Conservation (phyloP, 2,797 vertebrate genomes). For the Microcaecilia unicolor region DNA sequence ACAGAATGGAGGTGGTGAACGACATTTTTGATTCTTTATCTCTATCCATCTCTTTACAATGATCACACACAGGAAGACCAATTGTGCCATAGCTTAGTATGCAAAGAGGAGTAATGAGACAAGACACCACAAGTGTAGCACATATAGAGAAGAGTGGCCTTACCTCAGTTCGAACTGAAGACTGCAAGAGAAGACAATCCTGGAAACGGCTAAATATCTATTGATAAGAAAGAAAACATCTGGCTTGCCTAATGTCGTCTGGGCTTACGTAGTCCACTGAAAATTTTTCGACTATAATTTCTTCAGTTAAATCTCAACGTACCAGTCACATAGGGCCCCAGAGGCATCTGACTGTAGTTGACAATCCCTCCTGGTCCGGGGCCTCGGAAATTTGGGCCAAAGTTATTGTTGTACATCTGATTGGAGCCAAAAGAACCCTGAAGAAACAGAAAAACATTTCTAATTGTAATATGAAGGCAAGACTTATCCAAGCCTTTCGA, state of each 20-base stretch:
- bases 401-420: constrained; percentile 84
- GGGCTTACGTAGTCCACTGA: neutral
- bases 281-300: neutral
- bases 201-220: constrained; percentile 58
- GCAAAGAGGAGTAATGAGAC: too few species aligned
- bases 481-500: too few species aligned
- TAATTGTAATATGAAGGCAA: too few species aligned
- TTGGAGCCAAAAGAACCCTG: constrained; percentile 82
- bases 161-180: constrained; percentile 45
- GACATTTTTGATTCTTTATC: too few species aligned
- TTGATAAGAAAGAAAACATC: constrained; percentile 14
- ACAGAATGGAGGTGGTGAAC: too few species aligned
- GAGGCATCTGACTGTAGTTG: constrained; percentile 98
- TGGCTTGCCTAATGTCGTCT: neutral
- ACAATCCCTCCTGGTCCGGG: constrained; percentile 82
- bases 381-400: constrained; percentile 81
- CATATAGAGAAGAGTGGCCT: constrained; percentile 4
- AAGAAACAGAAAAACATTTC: too few species aligned
- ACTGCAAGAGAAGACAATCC: constrained; percentile 26
- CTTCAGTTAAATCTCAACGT: constrained; percentile 20
- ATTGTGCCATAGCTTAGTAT: too few species aligned
- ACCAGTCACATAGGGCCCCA: constrained; percentile 95
- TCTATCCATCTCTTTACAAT: too few species aligned
- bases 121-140: neutral
- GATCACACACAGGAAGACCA: too few species aligned